Evolutionary conservation across 1,140 invertebrate genomes (phyloP).

Genomic region (Drosophila biarmipes): DNA sequence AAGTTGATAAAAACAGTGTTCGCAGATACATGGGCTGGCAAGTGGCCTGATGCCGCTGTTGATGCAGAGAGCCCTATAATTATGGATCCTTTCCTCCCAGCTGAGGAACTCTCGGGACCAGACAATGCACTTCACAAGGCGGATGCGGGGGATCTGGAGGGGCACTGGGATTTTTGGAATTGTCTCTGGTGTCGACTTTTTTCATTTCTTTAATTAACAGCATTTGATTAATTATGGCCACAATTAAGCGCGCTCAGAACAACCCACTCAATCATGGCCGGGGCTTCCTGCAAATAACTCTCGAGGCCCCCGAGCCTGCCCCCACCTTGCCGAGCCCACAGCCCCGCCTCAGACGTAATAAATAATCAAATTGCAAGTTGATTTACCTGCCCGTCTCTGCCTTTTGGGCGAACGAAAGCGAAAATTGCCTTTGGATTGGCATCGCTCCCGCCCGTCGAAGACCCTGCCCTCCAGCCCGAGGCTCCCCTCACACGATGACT

Average conservation of each 20-base stretch:
- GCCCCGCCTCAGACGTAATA: constrained; percentile 61
- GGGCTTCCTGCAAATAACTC: constrained; percentile 49
- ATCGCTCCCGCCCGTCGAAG: constrained; percentile 22
- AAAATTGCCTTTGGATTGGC: constrained; percentile 71
- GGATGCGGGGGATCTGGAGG: not conserved
- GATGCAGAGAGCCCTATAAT: constrained; percentile 40
- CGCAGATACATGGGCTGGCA: constrained; percentile 49
- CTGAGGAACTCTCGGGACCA: not conserved
- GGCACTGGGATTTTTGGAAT: constrained; percentile 11
- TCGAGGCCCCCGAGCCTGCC: not conserved
- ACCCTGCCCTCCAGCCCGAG: constrained; percentile 26
- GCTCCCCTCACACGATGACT: constrained; percentile 67
- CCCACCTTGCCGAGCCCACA: not conserved
- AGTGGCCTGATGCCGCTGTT: constrained; percentile 30
- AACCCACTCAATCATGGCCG: constrained; percentile 66
- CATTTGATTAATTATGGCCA: constrained; percentile 70
- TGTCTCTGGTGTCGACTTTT: constrained; percentile 9
- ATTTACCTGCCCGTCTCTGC: constrained; percentile 49
- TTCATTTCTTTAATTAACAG: constrained; percentile 68
- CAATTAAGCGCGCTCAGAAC: constrained; percentile 59
- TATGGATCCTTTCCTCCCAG: constrained; percentile 16
- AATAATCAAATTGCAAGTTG: constrained; percentile 78
- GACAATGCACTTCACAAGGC: constrained; percentile 4
- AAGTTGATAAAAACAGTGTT: constrained; percentile 71
- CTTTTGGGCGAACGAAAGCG: constrained; percentile 73